Conservation (phyloP, 1,140 invertebrate species). For the Trinorchestia longiramus region DNA sequence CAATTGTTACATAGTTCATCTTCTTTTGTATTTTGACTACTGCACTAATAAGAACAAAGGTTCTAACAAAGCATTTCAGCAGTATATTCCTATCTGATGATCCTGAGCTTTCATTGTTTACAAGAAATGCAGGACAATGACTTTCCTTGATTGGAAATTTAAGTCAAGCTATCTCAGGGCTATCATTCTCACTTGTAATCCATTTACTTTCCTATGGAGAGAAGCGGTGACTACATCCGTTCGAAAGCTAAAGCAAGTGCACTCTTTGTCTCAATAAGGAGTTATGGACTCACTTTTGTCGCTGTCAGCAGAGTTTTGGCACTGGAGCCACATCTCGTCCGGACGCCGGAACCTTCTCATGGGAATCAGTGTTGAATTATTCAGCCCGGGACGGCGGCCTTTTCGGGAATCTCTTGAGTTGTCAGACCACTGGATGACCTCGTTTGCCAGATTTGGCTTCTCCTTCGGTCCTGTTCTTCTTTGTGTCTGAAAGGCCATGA, state of each 20-base stretch:
- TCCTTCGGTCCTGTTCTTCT: slow-evolving; percentile 29
- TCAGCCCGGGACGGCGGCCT: slow-evolving; percentile 27
- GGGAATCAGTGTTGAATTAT: slow-evolving; percentile 39
- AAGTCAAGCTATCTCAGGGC: background rate
- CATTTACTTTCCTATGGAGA: background rate
- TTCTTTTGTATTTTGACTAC: background rate
- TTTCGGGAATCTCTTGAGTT: slow-evolving; percentile 43
- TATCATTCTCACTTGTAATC: background rate
- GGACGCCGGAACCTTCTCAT: slow-evolving; percentile 37
- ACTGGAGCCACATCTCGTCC: slow-evolving; percentile 31
- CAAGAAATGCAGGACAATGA: background rate
- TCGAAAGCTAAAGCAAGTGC: slow-evolving; percentile 4
- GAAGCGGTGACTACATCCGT: background rate
- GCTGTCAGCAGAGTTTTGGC: slow-evolving; percentile 54
- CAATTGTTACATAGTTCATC: background rate
- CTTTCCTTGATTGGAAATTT: background rate
- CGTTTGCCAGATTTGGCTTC: slow-evolving; percentile 47
- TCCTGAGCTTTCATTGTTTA: background rate
- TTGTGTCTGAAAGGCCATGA: slow-evolving; percentile 26
- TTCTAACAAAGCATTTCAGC: background rate
- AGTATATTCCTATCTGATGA: too few species aligned
- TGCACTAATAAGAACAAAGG: background rate
- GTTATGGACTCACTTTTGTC: slow-evolving; percentile 43
- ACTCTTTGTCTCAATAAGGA: slow-evolving; percentile 49
- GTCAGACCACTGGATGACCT: slow-evolving; percentile 46